These are phyloP conservation scores for Sphecodes monilicornis DNA, from an alignment of 2,888 invertebrate species.

Conservation along the genomic window DNA sequence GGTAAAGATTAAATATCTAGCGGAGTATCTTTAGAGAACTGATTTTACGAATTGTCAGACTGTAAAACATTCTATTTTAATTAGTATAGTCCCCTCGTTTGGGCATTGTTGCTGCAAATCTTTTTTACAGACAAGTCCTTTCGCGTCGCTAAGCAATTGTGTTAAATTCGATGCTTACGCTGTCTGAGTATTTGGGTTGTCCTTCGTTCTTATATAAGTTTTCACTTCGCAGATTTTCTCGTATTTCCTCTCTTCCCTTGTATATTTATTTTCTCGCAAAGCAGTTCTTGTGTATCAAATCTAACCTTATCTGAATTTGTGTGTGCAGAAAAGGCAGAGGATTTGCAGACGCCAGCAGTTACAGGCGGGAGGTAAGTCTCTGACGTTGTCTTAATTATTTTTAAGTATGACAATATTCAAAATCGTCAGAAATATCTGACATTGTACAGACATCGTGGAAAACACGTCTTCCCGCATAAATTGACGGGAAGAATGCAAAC, in stretches of 20 bases:
- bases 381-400: not conserved
- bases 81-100: not conserved
- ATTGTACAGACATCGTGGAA: not conserved
- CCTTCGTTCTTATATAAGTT: not conserved
- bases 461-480: not conserved
- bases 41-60: not conserved
- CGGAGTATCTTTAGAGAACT: not conserved
- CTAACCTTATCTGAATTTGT: not conserved
- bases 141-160: not conserved
- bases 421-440: not conserved
- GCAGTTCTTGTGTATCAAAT: not conserved
- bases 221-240: not conserved
- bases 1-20: not conserved
- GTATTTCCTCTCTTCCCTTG: not conserved
- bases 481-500: not conserved
- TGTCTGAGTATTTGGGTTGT: not conserved
- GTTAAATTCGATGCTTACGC: not conserved
- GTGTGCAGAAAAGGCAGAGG: constrained; percentile 1
- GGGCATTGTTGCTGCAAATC: not conserved
- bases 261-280: not conserved
- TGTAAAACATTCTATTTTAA: not conserved
- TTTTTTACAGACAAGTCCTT: not conserved
- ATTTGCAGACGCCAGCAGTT: not conserved
- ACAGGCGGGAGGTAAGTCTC: not conserved
- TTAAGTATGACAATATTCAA: not conserved